Evolutionary conservation across 2,888 invertebrate genomes (phyloP).

Genomic region (Tiliacea aurago): DNA sequence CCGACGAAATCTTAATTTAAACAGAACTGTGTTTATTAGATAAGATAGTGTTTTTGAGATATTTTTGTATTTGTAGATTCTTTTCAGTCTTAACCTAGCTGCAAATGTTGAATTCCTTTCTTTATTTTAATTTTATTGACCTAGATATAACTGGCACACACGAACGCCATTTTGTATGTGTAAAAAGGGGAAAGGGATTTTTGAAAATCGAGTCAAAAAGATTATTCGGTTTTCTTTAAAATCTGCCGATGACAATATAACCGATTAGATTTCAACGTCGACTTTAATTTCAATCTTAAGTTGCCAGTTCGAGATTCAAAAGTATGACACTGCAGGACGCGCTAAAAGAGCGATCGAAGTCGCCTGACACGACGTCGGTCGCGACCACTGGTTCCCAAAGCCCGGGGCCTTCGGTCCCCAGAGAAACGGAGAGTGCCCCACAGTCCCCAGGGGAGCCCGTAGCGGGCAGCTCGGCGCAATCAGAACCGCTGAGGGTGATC

Average conservation of each 20-base stretch:
- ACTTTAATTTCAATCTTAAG: slow-evolving; percentile 43
- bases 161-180: slow-evolving; percentile 37
- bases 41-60: slow-evolving; percentile 67
- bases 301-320: slow-evolving; percentile 61
- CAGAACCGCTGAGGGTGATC: slow-evolving; percentile 88
- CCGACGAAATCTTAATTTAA: slow-evolving; percentile 43
- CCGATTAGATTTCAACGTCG: slow-evolving; percentile 18
- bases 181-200: slow-evolving; percentile 74
- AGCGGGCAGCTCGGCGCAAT: slow-evolving; percentile 80
- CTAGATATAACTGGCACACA: slow-evolving; percentile 39
- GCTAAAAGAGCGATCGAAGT: slow-evolving; percentile 77
- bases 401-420: slow-evolving; percentile 67
- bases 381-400: slow-evolving; percentile 74
- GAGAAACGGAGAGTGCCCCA: slow-evolving; percentile 57
- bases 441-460: slow-evolving; percentile 78
- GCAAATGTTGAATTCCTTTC: slow-evolving; percentile 89
- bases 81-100: slow-evolving; percentile 48
- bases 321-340: slow-evolving; percentile 76
- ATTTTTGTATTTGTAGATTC: slow-evolving; percentile 66
- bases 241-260: slow-evolving; percentile 11
- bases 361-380: slow-evolving; percentile 78
- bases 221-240: slow-evolving; percentile 24
- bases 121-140: slow-evolving; percentile 48
- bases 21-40: slow-evolving; percentile 59
- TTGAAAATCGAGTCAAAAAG: slow-evolving; percentile 27